Evolutionary conservation across 2,797 vertebrate genomes (phyloP), one percentile per base, ranked within the genome.

Genomic region (Leontocebus nigricollis): DNA sequence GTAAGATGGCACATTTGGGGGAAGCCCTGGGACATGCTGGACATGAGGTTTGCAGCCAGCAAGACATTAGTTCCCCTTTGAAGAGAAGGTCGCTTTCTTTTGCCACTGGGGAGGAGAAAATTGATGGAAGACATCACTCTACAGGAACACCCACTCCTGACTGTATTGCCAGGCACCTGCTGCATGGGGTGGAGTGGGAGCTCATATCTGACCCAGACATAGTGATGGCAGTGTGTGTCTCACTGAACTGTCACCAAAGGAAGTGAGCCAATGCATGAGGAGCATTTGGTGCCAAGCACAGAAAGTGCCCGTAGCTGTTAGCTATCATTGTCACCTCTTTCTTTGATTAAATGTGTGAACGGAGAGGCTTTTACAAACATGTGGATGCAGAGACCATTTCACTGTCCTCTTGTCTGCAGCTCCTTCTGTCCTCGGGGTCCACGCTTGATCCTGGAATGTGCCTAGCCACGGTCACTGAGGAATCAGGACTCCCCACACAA

Each of bases 401-500:
- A 1, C 10, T 92, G 6, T 90, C 77, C 70, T 88, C 67, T 95
- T 9, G 3, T 55, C 50, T 46, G 48, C 89, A 97, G 94, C 92
- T 89, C 7, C 39, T 83, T 22, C 33, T 27, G 19, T 39, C 76
- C 73, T 50, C 1, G 3, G 96, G 92, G 13, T 36, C 48, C 61
- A 76, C 72, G 26, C 95, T 98, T 11, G 90, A 73, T 73, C 76
- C 0, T 11, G 96, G 94, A 86, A 55, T 24, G 6, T 2, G 95
- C 94, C 93, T 4, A 3, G 50, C 92, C 3, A 94, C 83, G 26
- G 48, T 44, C 61, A 95, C 89, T 7, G 67, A 57, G 27, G 97
- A 97, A 61, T 39, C 86, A 6, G 97, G 86, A 14, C 94, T 97
- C 91, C 30, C 91, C n/a, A 48, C 52, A 11, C 44, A 30, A 4